Conservation (phyloP, 2,888 invertebrate species). For the Pammene fasciana region DNA sequence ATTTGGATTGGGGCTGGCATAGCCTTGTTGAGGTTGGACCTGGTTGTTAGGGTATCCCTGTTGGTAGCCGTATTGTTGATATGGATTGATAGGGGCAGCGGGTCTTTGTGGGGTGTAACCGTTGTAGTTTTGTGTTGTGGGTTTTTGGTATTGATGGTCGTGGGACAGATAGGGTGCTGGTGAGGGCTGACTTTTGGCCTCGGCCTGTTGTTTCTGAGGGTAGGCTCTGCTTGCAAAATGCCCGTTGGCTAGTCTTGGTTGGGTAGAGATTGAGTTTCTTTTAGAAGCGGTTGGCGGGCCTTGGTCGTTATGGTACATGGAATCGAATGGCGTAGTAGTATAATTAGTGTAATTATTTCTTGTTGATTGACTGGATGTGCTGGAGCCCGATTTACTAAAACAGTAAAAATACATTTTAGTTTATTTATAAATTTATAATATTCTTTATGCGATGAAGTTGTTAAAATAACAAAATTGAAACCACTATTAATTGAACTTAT, state of each 20-base stretch:
- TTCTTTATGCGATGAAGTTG: too few relatives aligned
- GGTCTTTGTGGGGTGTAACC: constrained; percentile 72
- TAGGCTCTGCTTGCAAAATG: constrained; percentile 67
- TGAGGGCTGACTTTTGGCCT: constrained; percentile 57
- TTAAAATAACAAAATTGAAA: too few relatives aligned
- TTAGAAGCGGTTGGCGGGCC: constrained; percentile 67
- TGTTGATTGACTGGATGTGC: constrained; percentile 78
- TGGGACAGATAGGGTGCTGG: constrained; percentile 71
- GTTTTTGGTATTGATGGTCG: constrained; percentile 79
- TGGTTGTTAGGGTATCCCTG: constrained; percentile 70
- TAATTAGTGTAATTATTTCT: constrained; percentile 77
- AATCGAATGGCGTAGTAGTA: constrained; percentile 72
- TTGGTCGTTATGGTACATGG: constrained; percentile 75
- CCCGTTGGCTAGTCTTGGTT: constrained; percentile 69
- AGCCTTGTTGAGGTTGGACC: constrained; percentile 67
- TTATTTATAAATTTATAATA: too few relatives aligned
- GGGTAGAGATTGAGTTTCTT: constrained; percentile 68
- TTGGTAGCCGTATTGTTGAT: constrained; percentile 72
- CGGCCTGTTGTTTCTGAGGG: constrained; percentile 61
- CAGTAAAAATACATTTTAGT: constrained; percentile 23
- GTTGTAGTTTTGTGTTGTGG: constrained; percentile 63
- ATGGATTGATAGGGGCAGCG: constrained; percentile 56
- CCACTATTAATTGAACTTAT: too few relatives aligned
- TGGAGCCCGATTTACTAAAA: constrained; percentile 80
- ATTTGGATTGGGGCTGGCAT: constrained; percentile 68